Percentiles rank a stretch among this genome's conserved stretches.
Evolutionary conservation across 2,113 vertebrate genomes (phyloP).

Genomic region (Poicephalus gulielmi): DNA sequence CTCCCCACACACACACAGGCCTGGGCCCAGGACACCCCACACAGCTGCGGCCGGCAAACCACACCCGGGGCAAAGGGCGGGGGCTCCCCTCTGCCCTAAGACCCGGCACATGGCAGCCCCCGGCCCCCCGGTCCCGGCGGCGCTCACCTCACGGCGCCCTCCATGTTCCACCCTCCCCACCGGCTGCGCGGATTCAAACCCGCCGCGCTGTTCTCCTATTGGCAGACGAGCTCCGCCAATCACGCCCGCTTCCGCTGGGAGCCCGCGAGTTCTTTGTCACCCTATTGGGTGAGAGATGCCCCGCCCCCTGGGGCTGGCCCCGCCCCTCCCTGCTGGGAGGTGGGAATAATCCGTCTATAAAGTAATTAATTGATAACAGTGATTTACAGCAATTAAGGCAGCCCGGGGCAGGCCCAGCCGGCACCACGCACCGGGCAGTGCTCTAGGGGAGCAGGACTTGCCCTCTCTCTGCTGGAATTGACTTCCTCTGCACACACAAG

Average conservation of each 20-base stretch:
- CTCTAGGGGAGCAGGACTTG: neutral
- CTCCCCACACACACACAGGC: too few relatives aligned
- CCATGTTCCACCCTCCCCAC: neutral
- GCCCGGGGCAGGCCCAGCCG: neutral
- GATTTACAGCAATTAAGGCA: neutral
- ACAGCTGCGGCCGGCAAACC: too few relatives aligned
- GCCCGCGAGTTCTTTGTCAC: accelerated
- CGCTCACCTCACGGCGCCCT: neutral
- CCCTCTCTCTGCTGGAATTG: neutral
- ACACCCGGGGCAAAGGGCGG: too few relatives aligned
- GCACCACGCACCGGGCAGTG: too few relatives aligned
- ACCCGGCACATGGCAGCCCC: too few relatives aligned
- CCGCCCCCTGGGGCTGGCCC: too few relatives aligned
- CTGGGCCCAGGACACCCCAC: too few relatives aligned
- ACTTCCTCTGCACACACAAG: neutral
- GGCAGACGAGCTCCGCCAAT: neutral
- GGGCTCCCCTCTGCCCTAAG: too few relatives aligned
- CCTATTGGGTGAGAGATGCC: neutral
- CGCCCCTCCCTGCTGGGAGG: too few relatives aligned
- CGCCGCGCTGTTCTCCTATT: neutral
- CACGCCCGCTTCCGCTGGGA: neutral
- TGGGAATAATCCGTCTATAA: too few relatives aligned
- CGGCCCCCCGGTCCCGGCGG: too few relatives aligned
- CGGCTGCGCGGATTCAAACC: neutral
- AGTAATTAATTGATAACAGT: too few relatives aligned